Base-by-base conservation (phyloP, 2,888 invertebrate genomes). In the Parnassius glacialis region DNA sequence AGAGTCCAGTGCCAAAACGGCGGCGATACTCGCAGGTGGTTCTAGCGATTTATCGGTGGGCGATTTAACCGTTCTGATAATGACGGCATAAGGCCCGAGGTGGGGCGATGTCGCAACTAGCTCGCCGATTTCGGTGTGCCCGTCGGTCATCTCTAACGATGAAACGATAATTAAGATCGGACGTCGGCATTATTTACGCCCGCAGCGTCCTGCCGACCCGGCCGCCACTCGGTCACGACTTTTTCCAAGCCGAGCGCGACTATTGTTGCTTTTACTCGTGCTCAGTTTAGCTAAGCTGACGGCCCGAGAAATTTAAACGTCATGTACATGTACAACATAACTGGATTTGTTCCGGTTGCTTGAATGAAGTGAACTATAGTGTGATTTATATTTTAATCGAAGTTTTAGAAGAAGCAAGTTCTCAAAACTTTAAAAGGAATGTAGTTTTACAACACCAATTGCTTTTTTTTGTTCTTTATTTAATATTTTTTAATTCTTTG, bases 131-230 rank as follows among this genome's bases (percentile, higher is more conserved):
- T 86, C 82, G 85, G 85, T 67, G 61, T 68, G 70, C 80, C 85
- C 84, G 83, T 59, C 63, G 63, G 86, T 88, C 86, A 87, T 88
- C 85, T 87, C 88, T 88, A 88, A 88, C 87, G 90, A 90, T 90
- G 83, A 85, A 81, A 80, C 85, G 90, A 90, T 90, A 90, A 90
- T 90, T 90, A 90, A 90, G 89, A 88, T 89, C 81, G 82, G 88
- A 83, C 87, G 81, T 81, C 83, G 80, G 85, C 82, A 88, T 87
- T 90, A 90, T 88, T 90, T 89, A 87, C 88, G 90, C 90, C 90
- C 79, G 85, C 80, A 87, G 90, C 88, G 80, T 84, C 84, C 82
- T 79, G 83, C 74, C 82, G 89, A 85, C 87, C 87, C 76, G 78
- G 72, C 77, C 79, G 76, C 74, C 79, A 84, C 77, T 79, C 79